Evolutionary conservation across 2,113 vertebrate genomes (phyloP).

Genomic region (Bubo bubo): DNA sequence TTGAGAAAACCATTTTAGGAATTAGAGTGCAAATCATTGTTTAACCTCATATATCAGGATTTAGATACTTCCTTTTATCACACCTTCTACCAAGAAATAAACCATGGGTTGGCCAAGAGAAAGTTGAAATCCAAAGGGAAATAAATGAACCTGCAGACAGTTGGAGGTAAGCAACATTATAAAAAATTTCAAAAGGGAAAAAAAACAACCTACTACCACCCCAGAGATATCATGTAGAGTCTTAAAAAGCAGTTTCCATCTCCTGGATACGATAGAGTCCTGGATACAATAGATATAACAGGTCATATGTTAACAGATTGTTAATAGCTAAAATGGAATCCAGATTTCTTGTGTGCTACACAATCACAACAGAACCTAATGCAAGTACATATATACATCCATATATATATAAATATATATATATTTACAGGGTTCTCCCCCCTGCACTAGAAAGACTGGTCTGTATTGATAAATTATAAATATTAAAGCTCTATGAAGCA

Average conservation of each 20-base stretch:
- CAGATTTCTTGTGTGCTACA: neutral
- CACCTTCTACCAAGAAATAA: neutral
- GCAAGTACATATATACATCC: neutral
- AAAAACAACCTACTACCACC: neutral
- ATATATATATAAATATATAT: too few relatives aligned
- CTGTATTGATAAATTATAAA: neutral
- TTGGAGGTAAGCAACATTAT: neutral
- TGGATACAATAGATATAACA: neutral
- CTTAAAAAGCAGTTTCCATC: neutral
- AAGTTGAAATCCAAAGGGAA: neutral
- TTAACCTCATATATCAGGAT: neutral
- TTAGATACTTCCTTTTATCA: neutral
- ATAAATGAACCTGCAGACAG: neutral
- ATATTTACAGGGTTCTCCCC: neutral
- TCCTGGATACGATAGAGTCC: neutral
- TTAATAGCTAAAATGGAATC: neutral
- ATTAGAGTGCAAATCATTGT: neutral
- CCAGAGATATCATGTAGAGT: neutral
- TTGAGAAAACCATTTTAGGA: neutral
- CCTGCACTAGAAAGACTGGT: neutral
- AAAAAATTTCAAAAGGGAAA: too few relatives aligned
- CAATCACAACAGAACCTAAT: neutral
- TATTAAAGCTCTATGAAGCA: neutral
- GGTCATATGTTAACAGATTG: neutral
- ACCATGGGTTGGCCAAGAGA: neutral